These are phyloP conservation scores for Leptestheria dahalacensis DNA, from an alignment of 1,140 invertebrate species.

Conservation along the genomic window DNA sequence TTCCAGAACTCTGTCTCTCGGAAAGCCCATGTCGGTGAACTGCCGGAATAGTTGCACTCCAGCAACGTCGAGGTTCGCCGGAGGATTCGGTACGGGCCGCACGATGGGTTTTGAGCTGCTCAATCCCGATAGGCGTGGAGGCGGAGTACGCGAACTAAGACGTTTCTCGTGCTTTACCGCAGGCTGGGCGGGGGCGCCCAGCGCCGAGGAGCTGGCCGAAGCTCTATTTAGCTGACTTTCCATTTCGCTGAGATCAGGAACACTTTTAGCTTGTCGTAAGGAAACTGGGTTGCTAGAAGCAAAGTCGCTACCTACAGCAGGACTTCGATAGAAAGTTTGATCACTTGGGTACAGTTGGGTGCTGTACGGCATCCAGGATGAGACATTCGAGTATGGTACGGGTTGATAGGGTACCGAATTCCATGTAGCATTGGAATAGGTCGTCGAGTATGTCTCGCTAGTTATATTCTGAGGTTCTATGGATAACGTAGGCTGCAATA, in stretches of 20 bases:
- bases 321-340: neutral
- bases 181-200: too few species aligned
- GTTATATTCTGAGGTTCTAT: neutral
- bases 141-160: constrained; percentile 9
- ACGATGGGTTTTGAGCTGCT: neutral
- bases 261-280: constrained; percentile 14
- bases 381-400: neutral
- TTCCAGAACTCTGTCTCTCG: constrained; percentile 52
- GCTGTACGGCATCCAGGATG: neutral
- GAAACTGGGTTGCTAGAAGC: neutral
- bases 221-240: too few species aligned
- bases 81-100: neutral
- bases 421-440: neutral
- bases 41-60: constrained; percentile 38
- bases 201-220: too few species aligned
- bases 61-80: neutral
- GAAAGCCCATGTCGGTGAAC: constrained; percentile 71
- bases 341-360: neutral
- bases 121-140: constrained; percentile 1
- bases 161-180: neutral
- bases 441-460: neutral
- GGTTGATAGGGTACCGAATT: neutral
- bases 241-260: constrained; percentile 6
- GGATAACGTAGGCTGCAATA: constrained; percentile 30
- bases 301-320: neutral